Conservation (phyloP, 92 coral and sea anemone species). For the Meandrina meandrites region DNA sequence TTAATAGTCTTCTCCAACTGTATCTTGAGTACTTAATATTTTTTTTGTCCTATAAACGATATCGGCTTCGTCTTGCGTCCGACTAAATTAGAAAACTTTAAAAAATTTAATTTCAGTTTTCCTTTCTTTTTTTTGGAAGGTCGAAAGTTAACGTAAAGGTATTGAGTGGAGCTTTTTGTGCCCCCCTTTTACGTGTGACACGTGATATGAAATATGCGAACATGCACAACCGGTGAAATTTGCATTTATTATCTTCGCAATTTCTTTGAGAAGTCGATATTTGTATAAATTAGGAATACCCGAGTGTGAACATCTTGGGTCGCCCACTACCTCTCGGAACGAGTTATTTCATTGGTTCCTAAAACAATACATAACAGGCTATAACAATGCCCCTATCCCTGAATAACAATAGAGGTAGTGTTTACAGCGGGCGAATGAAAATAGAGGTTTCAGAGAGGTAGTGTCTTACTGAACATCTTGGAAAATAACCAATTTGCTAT, state of each 20-base stretch:
- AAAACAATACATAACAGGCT: too few species aligned
- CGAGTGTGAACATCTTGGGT: too few species aligned
- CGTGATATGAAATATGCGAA: background rate
- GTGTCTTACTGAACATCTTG: too few species aligned
- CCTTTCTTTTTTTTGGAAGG: background rate
- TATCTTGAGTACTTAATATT: background rate
- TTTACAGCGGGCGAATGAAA: too few species aligned
- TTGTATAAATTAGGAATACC: background rate
- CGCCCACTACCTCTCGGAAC: too few species aligned
- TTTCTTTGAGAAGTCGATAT: background rate
- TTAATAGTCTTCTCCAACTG: background rate
- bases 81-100: background rate
- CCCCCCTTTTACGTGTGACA: background rate
- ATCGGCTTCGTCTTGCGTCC: background rate
- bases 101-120: too few species aligned
- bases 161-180: background rate
- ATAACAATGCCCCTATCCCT: too few species aligned
- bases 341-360: too few species aligned
- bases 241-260: background rate
- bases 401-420: too few species aligned
- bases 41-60: background rate
- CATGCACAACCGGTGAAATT: background rate
- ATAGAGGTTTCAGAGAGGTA: too few species aligned
- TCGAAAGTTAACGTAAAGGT: background rate
- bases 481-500: background rate